Conservation (phyloP, 2,113 vertebrate species). For the Aphelocoma coerulescens region DNA sequence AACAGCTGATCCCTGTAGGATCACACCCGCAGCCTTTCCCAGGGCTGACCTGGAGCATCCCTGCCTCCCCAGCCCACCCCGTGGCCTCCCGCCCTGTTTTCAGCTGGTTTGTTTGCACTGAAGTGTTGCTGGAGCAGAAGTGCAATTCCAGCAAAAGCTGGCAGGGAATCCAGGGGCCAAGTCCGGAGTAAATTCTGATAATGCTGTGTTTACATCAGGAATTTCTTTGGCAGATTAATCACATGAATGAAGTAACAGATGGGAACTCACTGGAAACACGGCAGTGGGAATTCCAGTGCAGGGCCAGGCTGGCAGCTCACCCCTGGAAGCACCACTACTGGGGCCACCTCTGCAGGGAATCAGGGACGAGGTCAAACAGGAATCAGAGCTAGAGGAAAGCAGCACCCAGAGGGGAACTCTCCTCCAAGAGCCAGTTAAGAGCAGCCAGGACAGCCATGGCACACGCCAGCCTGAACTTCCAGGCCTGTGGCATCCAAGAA, state of each 20-base stretch:
- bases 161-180: slow-evolving; percentile 25
- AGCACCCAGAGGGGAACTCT: neutral
- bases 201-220: slow-evolving; percentile 50
- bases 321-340: accelerated
- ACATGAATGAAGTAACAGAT: slow-evolving; percentile 11
- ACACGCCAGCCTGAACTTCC: accelerated
- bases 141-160: slow-evolving; percentile 40
- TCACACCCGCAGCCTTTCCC: neutral
- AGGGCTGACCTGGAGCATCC: neutral
- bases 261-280: neutral
- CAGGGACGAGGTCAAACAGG: neutral
- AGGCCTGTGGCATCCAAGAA: accelerated
- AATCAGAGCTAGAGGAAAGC: neutral
- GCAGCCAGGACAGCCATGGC: neutral
- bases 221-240: slow-evolving; percentile 52
- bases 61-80: neutral
- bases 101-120: neutral
- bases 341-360: neutral
- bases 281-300: neutral
- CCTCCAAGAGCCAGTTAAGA: neutral
- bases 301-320: neutral
- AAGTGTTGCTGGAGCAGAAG: neutral
- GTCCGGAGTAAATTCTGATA: slow-evolving; percentile 30
- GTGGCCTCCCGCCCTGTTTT: neutral
- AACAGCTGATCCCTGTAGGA: slow-evolving; percentile 19